phyloP scores from a whole-genome alignment of 1,140 invertebrate genomes.

The Drosophila kikkawai region DNA sequence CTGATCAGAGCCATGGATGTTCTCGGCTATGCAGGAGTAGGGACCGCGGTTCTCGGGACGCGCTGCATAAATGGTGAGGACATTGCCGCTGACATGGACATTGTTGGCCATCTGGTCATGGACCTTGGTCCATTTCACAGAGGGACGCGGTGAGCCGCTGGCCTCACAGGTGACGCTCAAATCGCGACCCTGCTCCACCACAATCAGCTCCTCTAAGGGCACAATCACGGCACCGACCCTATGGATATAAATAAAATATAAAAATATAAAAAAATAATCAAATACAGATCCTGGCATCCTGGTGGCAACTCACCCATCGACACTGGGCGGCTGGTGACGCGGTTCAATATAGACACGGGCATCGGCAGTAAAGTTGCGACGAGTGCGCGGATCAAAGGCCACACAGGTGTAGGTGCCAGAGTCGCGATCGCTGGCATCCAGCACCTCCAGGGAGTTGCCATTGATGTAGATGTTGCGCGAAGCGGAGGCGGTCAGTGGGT shows the following conservation, averaged over 20 bases:
- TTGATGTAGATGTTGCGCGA: constrained; percentile 86
- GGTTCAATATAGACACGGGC: constrained; percentile 72
- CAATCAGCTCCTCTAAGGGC: constrained; percentile 89
- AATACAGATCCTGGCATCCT: not conserved
- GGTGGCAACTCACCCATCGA: constrained; percentile 42
- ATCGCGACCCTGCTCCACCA: constrained; percentile 91
- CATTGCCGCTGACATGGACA: constrained; percentile 88
- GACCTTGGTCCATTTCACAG: constrained; percentile 92
- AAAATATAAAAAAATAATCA: too few species aligned
- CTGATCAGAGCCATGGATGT: constrained; percentile 86
- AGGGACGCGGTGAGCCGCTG: constrained; percentile 89
- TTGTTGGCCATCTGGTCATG: constrained; percentile 87
- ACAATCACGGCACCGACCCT: constrained; percentile 86
- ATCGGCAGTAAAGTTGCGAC: constrained; percentile 66
- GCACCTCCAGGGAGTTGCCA: constrained; percentile 91
- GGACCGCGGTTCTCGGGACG: constrained; percentile 91
- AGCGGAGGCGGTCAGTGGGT: constrained; percentile 37
- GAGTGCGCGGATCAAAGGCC: constrained; percentile 80
- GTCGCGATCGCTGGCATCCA: constrained; percentile 88
- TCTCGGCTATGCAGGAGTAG: constrained; percentile 91
- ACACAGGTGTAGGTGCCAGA: constrained; percentile 93
- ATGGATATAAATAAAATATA: not conserved
- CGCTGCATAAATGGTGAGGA: constrained; percentile 89
- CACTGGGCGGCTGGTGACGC: constrained; percentile 24
- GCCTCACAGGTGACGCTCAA: constrained; percentile 91